Evolutionary conservation across 1,140 invertebrate species (phyloP).

Genomic region (Hypothenemus hampei): DNA sequence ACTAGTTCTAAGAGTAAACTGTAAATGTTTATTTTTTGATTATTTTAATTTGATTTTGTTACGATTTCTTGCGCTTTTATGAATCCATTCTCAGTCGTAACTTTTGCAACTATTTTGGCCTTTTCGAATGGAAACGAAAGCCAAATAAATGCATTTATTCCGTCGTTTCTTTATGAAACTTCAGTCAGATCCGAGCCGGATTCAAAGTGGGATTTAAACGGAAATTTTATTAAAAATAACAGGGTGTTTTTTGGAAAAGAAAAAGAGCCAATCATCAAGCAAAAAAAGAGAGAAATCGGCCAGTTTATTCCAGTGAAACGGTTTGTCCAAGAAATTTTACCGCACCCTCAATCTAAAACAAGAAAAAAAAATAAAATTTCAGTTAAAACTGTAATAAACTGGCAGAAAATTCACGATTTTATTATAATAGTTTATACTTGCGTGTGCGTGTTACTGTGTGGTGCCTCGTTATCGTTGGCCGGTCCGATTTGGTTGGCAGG

Average conservation of each 20-base stretch:
- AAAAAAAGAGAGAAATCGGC: not conserved
- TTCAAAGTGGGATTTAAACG: too few species aligned
- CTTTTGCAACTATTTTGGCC: too few species aligned
- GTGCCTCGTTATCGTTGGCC: slow-evolving; percentile 60
- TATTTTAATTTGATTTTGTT: too few species aligned
- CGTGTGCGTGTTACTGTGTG: slow-evolving; percentile 73
- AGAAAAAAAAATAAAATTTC: not conserved
- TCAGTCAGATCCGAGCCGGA: too few species aligned
- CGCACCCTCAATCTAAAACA: not conserved
- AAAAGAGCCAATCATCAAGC: not conserved
- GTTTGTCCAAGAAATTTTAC: not conserved
- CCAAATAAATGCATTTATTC: too few species aligned
- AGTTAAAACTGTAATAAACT: slow-evolving; percentile 5
- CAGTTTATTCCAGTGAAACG: not conserved
- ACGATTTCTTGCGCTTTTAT: too few species aligned
- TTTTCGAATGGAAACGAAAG: too few species aligned
- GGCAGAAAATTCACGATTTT: not conserved
- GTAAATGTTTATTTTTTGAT: too few species aligned
- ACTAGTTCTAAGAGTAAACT: too few species aligned
- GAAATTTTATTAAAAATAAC: not conserved
- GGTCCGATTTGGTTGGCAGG: slow-evolving; percentile 65
- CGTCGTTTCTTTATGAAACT: too few species aligned
- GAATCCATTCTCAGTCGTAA: too few species aligned
- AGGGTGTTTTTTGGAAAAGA: not conserved
- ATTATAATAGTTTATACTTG: slow-evolving; percentile 54